Base-by-base conservation (phyloP, 1,140 invertebrate species). In the Penaeus japonicus region DNA sequence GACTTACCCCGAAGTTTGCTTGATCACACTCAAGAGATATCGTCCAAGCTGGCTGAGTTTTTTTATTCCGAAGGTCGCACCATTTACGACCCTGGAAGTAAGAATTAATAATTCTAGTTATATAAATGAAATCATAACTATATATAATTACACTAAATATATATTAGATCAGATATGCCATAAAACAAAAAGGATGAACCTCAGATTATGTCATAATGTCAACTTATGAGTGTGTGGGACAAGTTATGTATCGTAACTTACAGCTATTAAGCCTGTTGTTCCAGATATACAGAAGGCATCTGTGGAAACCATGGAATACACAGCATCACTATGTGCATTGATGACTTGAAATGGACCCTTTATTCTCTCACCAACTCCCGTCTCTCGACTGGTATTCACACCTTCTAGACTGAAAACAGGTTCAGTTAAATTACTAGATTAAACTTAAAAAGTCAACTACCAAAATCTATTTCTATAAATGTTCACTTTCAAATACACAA, bases 1-100 rank as follows among this genome's bases (percentile, higher is more conserved):
- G 1, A 85, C 89, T 86, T 30, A 90, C 89, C 79, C 89, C 89
- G 87, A 90, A 90, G 53, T 90, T 90, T 65, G 89, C 85, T 54
- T 87, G 89, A 53, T 90, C 89, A 78, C 89, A 84, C 53, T 90
- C 84, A 32, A 90, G 27, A 4, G 89, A 83, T 35, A 90, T 84
- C 24, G 85, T 90, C 89, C 89, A 90, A 55, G 89, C 85, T 53
- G 85, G 10, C 24, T 65, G 78, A 57, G 30, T 35, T 15, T 80
- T 55, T 59, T 84, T 32, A 22, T 90, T 59, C 18, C 70, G 77
- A 65, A 90, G 7, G 20, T 90, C 89, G 47, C 47, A 32, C 89
- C 89, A 90, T n/a, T 70, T 86, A 24, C 89, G 86, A 18, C 89
- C 89, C 89, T 90, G 70, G 17, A 79, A 73, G 83, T 2, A 35